Percentiles rank a stretch among this genome's conserved stretches.
These are phyloP conservation scores for Lepidurus arcticus DNA, from an alignment of 1,140 invertebrate genomes.

Conservation along the genomic window DNA sequence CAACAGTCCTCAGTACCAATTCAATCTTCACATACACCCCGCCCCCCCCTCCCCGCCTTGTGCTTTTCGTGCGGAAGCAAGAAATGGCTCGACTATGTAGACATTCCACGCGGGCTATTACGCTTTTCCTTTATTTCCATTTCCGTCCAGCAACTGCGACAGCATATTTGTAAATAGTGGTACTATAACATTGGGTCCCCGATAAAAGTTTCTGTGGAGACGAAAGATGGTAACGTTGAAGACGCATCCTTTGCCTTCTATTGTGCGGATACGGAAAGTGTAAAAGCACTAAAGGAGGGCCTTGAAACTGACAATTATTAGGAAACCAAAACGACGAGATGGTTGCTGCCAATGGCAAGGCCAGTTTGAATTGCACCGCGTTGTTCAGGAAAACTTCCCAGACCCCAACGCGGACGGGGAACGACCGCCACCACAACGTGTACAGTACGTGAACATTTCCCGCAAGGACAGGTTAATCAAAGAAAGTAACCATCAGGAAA, in stretches of 20 bases:
- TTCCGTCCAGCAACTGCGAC: no score
- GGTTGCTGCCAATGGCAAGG: slow-evolving; percentile 12
- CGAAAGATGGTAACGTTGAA: no score
- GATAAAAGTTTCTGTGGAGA: no score
- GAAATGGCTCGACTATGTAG: no score
- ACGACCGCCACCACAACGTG: not conserved
- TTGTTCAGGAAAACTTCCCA: not conserved
- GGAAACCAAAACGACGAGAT: not conserved
- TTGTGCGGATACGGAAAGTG: not conserved
- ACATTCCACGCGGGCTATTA: no score
- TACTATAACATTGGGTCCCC: no score
- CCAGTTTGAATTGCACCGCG: slow-evolving; percentile 16
- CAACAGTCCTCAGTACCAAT: not conserved
- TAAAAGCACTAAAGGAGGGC: not conserved
- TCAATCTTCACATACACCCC: not conserved
- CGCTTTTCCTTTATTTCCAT: no score
- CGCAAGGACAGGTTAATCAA: not conserved
- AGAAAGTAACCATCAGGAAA: not conserved
- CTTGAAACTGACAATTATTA: not conserved
- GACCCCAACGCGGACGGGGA: not conserved
- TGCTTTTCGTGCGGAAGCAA: not conserved
- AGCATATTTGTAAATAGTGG: no score
- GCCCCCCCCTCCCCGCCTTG: no score
- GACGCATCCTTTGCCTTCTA: no score
- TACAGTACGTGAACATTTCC: not conserved